Percentiles rank a stretch among this genome's conserved stretches.
These are phyloP conservation scores for Eubasilissa regina DNA, from an alignment of 1,140 invertebrate species.

Conservation along the genomic window DNA sequence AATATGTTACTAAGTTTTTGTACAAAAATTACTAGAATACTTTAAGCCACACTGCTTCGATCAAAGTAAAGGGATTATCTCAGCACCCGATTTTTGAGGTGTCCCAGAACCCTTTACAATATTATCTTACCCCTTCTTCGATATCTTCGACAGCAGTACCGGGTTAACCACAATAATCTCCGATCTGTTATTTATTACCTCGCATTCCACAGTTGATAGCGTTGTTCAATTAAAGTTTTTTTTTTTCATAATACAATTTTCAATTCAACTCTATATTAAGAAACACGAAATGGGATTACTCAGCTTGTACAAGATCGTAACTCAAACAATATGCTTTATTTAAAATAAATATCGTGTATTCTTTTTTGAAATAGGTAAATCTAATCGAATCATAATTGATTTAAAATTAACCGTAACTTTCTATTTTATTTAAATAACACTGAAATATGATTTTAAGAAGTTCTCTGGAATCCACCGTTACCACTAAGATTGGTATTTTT, in stretches of 20 bases:
- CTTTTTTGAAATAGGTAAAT: no score
- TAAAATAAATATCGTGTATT: no score
- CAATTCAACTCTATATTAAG: neutral
- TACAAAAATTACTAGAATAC: no score
- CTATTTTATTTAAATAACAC: no score
- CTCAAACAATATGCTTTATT: no score
- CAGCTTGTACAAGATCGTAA: neutral
- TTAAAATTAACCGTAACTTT: no score
- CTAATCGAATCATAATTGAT: no score
- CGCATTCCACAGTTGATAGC: conserved; percentile 51
- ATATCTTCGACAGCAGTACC: neutral
- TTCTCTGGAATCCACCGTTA: no score
- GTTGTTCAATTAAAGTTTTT: conserved; percentile 31
- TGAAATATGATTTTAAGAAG: no score
- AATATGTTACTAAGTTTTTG: no score
- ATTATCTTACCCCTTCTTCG: neutral
- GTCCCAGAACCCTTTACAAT: conserved; percentile 17
- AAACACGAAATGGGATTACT: conserved; percentile 16
- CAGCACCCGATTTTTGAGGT: conserved; percentile 19
- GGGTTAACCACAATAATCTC: conserved; percentile 52
- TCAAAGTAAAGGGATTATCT: conserved; percentile 3
- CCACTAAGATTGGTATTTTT: no score
- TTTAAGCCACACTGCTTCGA: neutral
- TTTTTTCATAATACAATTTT: conserved; percentile 12
- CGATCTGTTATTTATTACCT: conserved; percentile 54